Percentiles rank a stretch among this genome's conserved stretches.
Evolutionary conservation across 2,113 vertebrate genomes (phyloP).

Genomic region (Murina feae): DNA sequence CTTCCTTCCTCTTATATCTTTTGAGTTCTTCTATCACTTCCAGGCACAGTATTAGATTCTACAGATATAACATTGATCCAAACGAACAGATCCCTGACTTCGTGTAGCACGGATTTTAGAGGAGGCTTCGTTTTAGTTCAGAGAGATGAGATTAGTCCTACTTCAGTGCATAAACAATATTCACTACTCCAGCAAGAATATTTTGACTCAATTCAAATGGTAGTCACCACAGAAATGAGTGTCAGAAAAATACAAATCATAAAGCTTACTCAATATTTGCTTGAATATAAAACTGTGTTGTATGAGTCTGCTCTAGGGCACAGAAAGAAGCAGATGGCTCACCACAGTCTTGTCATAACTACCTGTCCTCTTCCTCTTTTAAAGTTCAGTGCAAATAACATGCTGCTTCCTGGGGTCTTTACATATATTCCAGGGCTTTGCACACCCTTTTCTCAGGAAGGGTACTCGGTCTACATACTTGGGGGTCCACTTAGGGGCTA

Average conservation of each 20-base stretch:
- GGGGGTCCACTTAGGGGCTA: background rate
- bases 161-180: background rate
- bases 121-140: background rate
- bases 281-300: background rate
- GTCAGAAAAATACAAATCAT: background rate
- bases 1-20: background rate
- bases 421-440: background rate
- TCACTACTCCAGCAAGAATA: background rate
- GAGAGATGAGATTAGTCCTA: background rate
- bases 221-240: background rate
- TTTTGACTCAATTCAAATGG: background rate
- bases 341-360: background rate
- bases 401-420: background rate
- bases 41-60: background rate
- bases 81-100: background rate
- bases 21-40: background rate
- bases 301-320: background rate
- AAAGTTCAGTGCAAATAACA: background rate
- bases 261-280: background rate
- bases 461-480: background rate
- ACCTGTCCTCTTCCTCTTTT: background rate
- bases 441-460: background rate
- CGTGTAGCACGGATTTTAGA: background rate
- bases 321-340: background rate
- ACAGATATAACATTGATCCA: background rate